Conservation (phyloP, 2,113 vertebrate species). For the Antennarius striatus region DNA sequence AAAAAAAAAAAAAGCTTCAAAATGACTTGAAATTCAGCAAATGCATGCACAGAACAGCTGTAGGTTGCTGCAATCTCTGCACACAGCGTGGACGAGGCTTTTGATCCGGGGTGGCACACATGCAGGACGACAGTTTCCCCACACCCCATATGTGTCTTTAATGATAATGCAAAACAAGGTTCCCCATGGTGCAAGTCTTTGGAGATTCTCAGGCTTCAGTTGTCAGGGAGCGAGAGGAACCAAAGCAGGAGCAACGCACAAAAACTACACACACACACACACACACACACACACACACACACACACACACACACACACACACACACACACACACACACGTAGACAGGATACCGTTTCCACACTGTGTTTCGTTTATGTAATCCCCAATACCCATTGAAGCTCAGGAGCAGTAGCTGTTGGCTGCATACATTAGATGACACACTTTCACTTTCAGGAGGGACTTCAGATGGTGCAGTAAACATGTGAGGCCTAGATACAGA, state of each 20-base stretch:
- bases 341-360: conserved; percentile 47
- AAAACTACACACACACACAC: conserved; percentile 9
- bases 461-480: conserved; percentile 62
- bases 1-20: background rate
- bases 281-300: conserved; percentile 24
- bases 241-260: conserved; percentile 38
- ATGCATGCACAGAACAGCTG: background rate
- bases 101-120: conserved; percentile 29
- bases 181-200: conserved; percentile 60
- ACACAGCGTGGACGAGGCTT: background rate
- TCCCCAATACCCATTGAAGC: conserved; percentile 65
- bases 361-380: conserved; percentile 69
- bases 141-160: conserved; percentile 63
- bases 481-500: conserved; percentile 67
- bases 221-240: conserved; percentile 63
- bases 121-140: conserved; percentile 32
- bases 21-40: conserved; percentile 8
- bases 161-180: conserved; percentile 70
- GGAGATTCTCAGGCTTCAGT: conserved; percentile 60
- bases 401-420: conserved; percentile 64
- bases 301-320: conserved; percentile 6
- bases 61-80: background rate
- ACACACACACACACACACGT: conserved; percentile 7
- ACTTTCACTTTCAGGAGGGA: conserved; percentile 70
- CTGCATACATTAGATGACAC: conserved; percentile 74